These are phyloP conservation scores for Rhogogaster chlorosoma DNA, from an alignment of 2,888 invertebrate genomes.

Conservation along the genomic window DNA sequence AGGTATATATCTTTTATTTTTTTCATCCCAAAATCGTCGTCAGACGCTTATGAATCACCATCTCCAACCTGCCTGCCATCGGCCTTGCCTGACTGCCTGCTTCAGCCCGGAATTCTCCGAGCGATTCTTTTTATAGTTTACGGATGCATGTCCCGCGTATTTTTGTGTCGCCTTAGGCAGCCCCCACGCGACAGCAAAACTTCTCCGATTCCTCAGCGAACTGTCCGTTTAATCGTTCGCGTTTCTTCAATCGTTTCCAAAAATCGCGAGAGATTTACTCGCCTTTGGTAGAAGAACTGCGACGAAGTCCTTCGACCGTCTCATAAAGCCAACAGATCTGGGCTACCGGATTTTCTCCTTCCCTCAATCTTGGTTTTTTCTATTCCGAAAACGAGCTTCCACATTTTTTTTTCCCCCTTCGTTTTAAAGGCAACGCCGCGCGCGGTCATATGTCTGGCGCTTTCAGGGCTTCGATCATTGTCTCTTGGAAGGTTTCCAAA, in stretches of 20 bases:
- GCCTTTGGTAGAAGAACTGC: background rate
- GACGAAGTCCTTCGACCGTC: background rate
- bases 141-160: slow-evolving; percentile 36
- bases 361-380: background rate
- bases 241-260: background rate
- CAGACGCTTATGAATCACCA: slow-evolving; percentile 36
- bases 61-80: background rate
- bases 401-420: background rate
- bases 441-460: slow-evolving; percentile 16
- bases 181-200: background rate
- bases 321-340: background rate
- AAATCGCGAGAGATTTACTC: background rate
- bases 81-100: slow-evolving; percentile 27
- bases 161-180: slow-evolving; percentile 9
- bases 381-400: slow-evolving; percentile 9
- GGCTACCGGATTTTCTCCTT: background rate
- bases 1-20: background rate
- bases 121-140: slow-evolving; percentile 35
- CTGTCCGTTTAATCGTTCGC: background rate
- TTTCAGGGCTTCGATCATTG: slow-evolving; percentile 12
- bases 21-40: slow-evolving; percentile 1
- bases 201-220: background rate
- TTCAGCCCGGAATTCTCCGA: slow-evolving; percentile 30
- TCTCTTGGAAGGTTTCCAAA: slow-evolving; percentile 41
- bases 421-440: background rate